Conservation (phyloP, 2,113 vertebrate species). For the Opisthocomus hoazin region DNA sequence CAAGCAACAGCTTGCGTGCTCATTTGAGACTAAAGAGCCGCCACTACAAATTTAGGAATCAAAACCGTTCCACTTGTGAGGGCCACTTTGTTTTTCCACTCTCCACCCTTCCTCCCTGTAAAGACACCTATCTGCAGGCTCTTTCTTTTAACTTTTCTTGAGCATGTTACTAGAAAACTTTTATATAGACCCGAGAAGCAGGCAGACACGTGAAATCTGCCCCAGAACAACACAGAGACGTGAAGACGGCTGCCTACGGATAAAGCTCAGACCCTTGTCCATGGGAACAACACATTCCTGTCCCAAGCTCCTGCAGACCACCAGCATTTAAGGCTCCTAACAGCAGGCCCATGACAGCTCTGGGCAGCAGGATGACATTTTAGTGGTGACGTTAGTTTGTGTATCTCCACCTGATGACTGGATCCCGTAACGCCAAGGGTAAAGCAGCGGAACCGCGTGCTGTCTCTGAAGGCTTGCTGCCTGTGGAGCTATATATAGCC, state of each 20-base stretch:
- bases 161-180: background rate
- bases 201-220: rapidly evolving
- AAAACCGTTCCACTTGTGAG: background rate
- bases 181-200: background rate
- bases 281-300: background rate
- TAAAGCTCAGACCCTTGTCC: background rate
- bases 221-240: background rate
- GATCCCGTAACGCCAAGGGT: background rate
- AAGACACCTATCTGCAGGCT: background rate
- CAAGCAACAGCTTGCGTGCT: background rate
- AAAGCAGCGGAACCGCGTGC: background rate
- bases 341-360: background rate
- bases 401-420: background rate
- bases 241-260: background rate
- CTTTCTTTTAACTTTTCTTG: background rate
- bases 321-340: background rate
- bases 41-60: background rate
- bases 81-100: background rate
- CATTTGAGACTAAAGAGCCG: background rate
- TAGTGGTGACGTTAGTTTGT: background rate
- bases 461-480: background rate
- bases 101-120: too few species aligned
- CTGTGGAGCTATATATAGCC: background rate
- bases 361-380: background rate
- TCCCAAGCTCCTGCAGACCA: background rate